Conservation (phyloP, 2,888 invertebrate species). For the Arrhopalites spinosus region DNA sequence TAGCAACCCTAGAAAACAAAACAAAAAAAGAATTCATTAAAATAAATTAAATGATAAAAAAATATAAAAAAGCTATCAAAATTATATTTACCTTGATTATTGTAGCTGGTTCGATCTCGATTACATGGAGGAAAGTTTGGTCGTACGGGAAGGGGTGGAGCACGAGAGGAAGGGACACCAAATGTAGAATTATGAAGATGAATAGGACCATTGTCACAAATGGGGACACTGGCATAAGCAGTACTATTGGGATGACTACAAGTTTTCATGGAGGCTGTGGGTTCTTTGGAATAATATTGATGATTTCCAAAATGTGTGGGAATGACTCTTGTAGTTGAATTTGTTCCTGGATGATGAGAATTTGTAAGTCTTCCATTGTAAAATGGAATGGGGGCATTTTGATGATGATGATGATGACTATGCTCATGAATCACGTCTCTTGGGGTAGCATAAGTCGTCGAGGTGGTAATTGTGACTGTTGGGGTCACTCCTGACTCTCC, state of each 20-base stretch:
- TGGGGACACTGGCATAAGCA: slow-evolving; percentile 48
- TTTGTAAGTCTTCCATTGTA: slow-evolving; percentile 41
- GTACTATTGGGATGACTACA: slow-evolving; percentile 38
- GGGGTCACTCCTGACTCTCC: slow-evolving; percentile 1
- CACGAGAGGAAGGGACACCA: slow-evolving; percentile 17
- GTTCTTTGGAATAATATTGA: slow-evolving; percentile 38
- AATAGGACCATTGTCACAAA: slow-evolving; percentile 37
- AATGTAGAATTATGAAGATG: slow-evolving; percentile 15
- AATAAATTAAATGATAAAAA: background rate
- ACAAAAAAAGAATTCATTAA: background rate
- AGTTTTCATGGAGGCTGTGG: slow-evolving; percentile 10
- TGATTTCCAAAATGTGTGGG: slow-evolving; percentile 36
- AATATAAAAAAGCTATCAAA: background rate
- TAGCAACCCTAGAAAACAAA: slow-evolving; percentile 39
- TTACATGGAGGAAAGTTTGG: slow-evolving; percentile 40
- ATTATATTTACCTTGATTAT: slow-evolving; percentile 37
- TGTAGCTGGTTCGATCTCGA: slow-evolving; percentile 42
- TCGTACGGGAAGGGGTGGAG: slow-evolving; percentile 42
- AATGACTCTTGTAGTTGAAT: background rate
- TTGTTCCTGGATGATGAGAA: too few species aligned
- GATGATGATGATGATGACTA: slow-evolving; percentile 32
- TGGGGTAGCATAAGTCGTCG: slow-evolving; percentile 43
- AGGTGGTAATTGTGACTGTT: slow-evolving; percentile 37
- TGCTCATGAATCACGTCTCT: slow-evolving; percentile 40
- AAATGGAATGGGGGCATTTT: slow-evolving; percentile 35